Conservation (phyloP, 2,113 vertebrate species). For the Myrmecobius fasciatus region DNA sequence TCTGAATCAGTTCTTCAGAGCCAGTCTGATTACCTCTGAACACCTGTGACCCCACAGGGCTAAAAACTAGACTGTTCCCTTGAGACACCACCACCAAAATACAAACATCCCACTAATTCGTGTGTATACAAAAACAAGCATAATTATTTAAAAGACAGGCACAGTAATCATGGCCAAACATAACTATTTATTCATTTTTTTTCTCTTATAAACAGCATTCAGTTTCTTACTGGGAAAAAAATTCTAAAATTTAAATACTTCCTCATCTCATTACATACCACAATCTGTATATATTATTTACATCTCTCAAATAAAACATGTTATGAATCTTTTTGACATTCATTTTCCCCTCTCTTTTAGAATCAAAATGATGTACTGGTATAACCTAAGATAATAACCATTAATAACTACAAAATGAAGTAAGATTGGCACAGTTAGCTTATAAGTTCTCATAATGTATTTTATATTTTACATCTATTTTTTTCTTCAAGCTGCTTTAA, state of each 20-base stretch:
- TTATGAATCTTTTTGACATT: constrained; percentile 82
- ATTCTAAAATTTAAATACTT: constrained; percentile 86
- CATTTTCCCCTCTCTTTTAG: constrained; percentile 60
- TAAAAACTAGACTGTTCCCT: neutral
- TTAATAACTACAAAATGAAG: constrained; percentile 70
- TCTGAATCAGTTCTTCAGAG: neutral
- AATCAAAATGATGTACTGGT: constrained; percentile 71
- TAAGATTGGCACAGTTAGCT: constrained; percentile 79
- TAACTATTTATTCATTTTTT: constrained; percentile 90
- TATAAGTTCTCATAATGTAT: constrained; percentile 67
- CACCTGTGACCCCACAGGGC: neutral
- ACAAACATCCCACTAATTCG: neutral
- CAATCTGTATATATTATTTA: constrained; percentile 89
- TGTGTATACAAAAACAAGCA: neutral
- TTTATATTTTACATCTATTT: constrained; percentile 26
- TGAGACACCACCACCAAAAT: neutral
- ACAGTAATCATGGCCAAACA: constrained; percentile 83
- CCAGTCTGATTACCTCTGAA: neutral
- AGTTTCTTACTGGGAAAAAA: constrained; percentile 82
- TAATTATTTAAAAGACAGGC: neutral
- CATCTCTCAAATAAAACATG: constrained; percentile 85
- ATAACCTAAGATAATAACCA: constrained; percentile 63
- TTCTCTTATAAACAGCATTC: constrained; percentile 88
- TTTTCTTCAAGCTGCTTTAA: constrained; percentile 42
- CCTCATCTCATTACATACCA: constrained; percentile 83